A percentile compares a stretch with the other conserved stretches of the same genome.
These are phyloP conservation scores for Chiropotes sagulatus DNA, from an alignment of 2,797 vertebrate species.

Conservation along the genomic window DNA sequence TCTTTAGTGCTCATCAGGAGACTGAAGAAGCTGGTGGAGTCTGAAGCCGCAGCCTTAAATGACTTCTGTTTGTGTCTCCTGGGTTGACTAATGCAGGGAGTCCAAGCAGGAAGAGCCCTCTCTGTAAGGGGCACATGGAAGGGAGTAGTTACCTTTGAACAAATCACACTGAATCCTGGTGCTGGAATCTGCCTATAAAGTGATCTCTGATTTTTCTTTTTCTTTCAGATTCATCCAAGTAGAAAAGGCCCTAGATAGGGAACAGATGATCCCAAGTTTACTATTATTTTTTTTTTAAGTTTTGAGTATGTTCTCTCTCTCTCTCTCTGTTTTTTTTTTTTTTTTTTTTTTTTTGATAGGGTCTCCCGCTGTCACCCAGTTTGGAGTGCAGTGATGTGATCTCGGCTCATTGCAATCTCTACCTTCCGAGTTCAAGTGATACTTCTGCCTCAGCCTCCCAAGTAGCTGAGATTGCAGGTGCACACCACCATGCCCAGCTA, in stretches of 20 bases:
- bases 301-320: no score
- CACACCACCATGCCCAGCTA: neutral
- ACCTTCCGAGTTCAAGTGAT: neutral
- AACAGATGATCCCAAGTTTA: slow-evolving; percentile 2
- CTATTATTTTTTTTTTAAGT: neutral
- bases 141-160: neutral
- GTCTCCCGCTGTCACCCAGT: neutral
- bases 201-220: slow-evolving; percentile 34
- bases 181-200: neutral
- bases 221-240: neutral
- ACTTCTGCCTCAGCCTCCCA: neutral
- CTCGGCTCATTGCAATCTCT: neutral
- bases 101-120: neutral
- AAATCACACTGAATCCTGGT: neutral
- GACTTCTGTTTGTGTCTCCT: neutral
- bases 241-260: neutral
- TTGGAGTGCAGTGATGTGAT: neutral
- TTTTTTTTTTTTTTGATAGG: no score
- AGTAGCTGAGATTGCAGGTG: neutral
- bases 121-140: neutral
- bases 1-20: neutral
- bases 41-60: neutral
- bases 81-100: neutral
- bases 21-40: neutral
- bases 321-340: no score